A percentile compares a stretch with the other conserved stretches of the same genome.
Conservation (phyloP, 2,888 invertebrate genomes). For the Molorchus minor region DNA sequence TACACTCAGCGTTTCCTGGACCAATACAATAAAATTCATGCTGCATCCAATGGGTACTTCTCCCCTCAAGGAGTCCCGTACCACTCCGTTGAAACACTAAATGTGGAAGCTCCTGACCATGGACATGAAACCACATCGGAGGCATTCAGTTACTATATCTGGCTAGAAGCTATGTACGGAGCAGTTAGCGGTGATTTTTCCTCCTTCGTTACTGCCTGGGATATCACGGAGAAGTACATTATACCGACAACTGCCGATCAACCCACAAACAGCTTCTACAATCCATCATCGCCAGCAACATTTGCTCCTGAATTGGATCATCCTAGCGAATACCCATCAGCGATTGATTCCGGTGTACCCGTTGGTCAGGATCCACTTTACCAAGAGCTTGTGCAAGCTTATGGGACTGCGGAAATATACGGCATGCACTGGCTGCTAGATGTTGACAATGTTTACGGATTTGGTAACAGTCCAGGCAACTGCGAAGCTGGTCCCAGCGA, state of each 20-base stretch:
- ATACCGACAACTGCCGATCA: conserved; percentile 37
- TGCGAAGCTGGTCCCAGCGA: no score
- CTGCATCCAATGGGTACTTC: conserved; percentile 27
- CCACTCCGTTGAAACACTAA: no score
- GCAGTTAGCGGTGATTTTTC: conserved; percentile 39
- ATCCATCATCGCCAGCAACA: conserved; percentile 35
- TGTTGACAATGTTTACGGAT: no score
- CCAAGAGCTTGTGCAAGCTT: conserved; percentile 40
- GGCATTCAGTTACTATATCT: conserved; percentile 42
- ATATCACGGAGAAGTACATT: conserved; percentile 37
- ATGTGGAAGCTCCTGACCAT: conserved; percentile 45
- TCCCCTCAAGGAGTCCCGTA: conserved; percentile 42
- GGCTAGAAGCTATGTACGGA: conserved; percentile 44
- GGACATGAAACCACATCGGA: conserved; percentile 48
- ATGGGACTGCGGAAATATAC: conserved; percentile 38
- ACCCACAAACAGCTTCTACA: conserved; percentile 34
- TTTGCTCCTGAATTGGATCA: conserved; percentile 29
- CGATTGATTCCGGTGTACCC: conserved; percentile 28
- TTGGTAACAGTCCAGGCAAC: no score
- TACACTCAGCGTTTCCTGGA: conserved; percentile 33
- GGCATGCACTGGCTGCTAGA: no score
- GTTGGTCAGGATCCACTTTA: conserved; percentile 44
- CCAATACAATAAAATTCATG: conserved; percentile 33
- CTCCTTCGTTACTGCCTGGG: conserved; percentile 41
- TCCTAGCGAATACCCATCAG: conserved; percentile 40